Base-by-base conservation (phyloP, 1,140 invertebrate genomes). In the Drosophila pachea region DNA sequence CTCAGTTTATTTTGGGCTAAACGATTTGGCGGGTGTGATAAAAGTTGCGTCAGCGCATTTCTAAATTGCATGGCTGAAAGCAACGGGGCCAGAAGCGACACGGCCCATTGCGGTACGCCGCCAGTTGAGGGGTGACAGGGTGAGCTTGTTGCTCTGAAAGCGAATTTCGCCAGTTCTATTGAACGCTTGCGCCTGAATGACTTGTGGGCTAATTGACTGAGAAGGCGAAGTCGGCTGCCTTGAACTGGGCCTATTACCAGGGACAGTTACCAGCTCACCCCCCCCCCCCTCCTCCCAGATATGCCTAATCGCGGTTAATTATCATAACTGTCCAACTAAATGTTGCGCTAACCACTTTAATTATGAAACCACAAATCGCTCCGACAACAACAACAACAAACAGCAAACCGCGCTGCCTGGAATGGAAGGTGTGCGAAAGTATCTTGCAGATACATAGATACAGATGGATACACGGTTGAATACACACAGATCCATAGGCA, bases 1-100 rank as follows among this genome's bases (percentile, higher is more conserved):
- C 78, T 56, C 78, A 83, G 74, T 82, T 82, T 64, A 78, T 82
- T 76, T 83, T 74, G 63, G 76, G 56, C 82, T 86, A 81, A 84
- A 79, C 70, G 53, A 14, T 52, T n/a, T 31, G 32, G 66, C 77
- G 59, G 53, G 66, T 38, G 66, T 58, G 82, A 84, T 86, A 86
- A 59, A 56, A 42, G 60, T 82, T 82, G 72, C 78, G 79, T 84
- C 75, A 82, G 68, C 56, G 43, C 47, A 33, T 66, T 60, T 66
- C 63, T 66, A 62, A 32, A 53, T 73, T 60, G 7, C 54, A 33
- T 12, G 36, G 7, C 52, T 16, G 40, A 55, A 43, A 45, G 14
- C 7, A 54, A 48, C 49, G 12, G 22, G 35, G 35, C 4, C 35
- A 35, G 35, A 35, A 35, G 35, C 22, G 22, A 1, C 22, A 22